Percentiles rank a stretch among this genome's conserved stretches.
Conservation (phyloP, 2,797 vertebrate species). For the Mus minutoides region DNA sequence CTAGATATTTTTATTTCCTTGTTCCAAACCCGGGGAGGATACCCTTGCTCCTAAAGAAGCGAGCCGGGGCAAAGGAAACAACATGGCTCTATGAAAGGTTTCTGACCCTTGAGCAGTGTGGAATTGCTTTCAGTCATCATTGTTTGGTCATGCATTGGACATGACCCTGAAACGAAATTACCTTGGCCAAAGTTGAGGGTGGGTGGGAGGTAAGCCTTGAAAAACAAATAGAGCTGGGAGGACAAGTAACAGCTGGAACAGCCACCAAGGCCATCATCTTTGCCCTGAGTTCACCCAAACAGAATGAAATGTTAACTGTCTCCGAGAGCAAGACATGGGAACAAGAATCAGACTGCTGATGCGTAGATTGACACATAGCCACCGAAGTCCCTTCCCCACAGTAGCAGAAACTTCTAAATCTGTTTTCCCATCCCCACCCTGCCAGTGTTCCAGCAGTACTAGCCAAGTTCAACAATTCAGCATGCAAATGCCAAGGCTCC, state of each 20-base stretch:
- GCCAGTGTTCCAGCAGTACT: conserved; percentile 81
- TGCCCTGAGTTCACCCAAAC: conserved; percentile 79
- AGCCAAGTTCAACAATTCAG: conserved; percentile 83
- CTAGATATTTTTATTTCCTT: conserved; percentile 56
- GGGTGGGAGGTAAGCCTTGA: conserved; percentile 80
- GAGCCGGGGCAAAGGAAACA: conserved; percentile 57
- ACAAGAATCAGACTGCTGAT: conserved; percentile 65
- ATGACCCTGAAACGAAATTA: conserved; percentile 84
- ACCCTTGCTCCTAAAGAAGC: not conserved
- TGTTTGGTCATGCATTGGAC: conserved; percentile 82
- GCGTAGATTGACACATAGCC: conserved; percentile 70
- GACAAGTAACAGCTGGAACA: conserved; percentile 80
- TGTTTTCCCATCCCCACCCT: conserved; percentile 78
- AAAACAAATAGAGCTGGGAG: conserved; percentile 82
- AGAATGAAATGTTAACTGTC: conserved; percentile 82
- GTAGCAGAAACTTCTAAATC: conserved; percentile 83
- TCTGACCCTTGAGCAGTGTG: conserved; percentile 79
- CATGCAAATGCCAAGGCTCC: conserved; percentile 83
- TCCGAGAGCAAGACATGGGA: conserved; percentile 70
- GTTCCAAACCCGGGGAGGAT: conserved; percentile 43
- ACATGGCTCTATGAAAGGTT: conserved; percentile 57
- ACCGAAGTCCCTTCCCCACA: conserved; percentile 70
- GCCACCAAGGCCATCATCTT: conserved; percentile 72
- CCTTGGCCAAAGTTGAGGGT: conserved; percentile 83
- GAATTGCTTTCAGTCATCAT: conserved; percentile 80